Base-by-base conservation (phyloP, 1,140 invertebrate genomes). In the Homalodisca vitripennis region DNA sequence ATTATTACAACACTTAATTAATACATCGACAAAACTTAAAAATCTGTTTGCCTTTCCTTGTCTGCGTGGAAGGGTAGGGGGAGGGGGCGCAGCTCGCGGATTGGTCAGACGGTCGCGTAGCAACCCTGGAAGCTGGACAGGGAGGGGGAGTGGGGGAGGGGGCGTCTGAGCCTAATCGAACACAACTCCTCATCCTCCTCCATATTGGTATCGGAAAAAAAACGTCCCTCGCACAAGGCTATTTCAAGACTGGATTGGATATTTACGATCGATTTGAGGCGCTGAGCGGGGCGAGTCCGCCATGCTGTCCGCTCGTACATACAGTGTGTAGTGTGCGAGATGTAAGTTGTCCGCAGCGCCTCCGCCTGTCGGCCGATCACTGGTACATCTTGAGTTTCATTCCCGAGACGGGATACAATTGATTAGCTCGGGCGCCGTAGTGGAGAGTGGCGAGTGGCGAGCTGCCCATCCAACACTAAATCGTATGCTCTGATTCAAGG, bases 141-240 rank as follows among this genome's bases (percentile, higher is more conserved):
- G 55, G 55, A 26, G 55, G 24, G 55, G 55, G 55, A 41, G 34
- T 10, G 6, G 34, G 17, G 55, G 55, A 24, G 55, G 55, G 27
- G 24, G 27, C 55, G 24, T 60, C 55, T 60, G 24, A 29, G 55
- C 55, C 55, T 60, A 60, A 60, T 60, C 55, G 55, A 60, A 60
- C 55, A 6, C 55, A 13, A 20, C 55, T 27, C 22, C 24, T 27
- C 22, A 22, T 30, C 55, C 12, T 53, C 55, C 55, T 60, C 55
- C 55, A 60, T 60, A 60, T 60, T 60, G 55, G 55, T 60, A 60
- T 60, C 55, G 55, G 55, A 60, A 60, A n/a, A n/a, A n/a, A 60
- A 60, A 60, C 55, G 55, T 60, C 55, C 55, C 55, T 26, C n/a
- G 48, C 48, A 30, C 22, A 41, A 41, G 34, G 34, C 34, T 6